Percentiles rank a stretch among this genome's conserved stretches.
Evolutionary conservation across 1,140 invertebrate species (phyloP).

Genomic region (Sminthurinus signatus): DNA sequence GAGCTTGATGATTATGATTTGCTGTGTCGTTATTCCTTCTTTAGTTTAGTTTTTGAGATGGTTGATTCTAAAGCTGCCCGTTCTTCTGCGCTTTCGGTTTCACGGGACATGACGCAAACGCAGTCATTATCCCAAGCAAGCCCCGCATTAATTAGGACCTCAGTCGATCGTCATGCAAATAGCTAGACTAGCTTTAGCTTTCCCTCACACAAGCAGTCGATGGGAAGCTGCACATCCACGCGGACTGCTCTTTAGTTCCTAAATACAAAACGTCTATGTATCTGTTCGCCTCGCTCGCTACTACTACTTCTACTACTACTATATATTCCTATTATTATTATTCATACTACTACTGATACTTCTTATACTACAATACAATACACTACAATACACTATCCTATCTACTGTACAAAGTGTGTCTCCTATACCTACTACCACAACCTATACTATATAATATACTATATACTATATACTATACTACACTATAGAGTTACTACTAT

Average conservation of each 20-base stretch:
- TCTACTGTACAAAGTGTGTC: constrained; percentile 22
- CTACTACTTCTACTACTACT: constrained; percentile 3
- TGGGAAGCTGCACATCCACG: constrained; percentile 36
- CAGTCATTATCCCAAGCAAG: constrained; percentile 41
- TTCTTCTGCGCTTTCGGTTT: constrained; percentile 37
- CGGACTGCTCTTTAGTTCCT: constrained; percentile 35
- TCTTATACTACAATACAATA: no score
- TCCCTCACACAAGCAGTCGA: constrained; percentile 39
- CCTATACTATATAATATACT: neutral
- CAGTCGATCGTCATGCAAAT: constrained; percentile 42
- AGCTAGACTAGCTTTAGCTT: constrained; percentile 25
- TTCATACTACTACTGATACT: no score
- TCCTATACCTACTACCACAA: constrained; percentile 5
- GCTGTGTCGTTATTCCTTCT: constrained; percentile 37
- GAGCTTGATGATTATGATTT: constrained; percentile 38
- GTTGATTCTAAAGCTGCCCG: constrained; percentile 34
- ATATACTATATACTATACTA: no score
- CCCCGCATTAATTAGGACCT: constrained; percentile 41
- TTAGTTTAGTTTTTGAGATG: constrained; percentile 33
- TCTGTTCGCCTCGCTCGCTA: constrained; percentile 9
- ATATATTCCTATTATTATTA: no score
- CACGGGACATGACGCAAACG: constrained; percentile 39
- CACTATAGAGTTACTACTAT: no score
- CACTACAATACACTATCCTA: no score
- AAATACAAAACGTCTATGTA: constrained; percentile 9